Evolutionary conservation across 2,888 invertebrate genomes (phyloP), one percentile per base, ranked within the genome.

Genomic region (Rotaria magnacalcarata): DNA sequence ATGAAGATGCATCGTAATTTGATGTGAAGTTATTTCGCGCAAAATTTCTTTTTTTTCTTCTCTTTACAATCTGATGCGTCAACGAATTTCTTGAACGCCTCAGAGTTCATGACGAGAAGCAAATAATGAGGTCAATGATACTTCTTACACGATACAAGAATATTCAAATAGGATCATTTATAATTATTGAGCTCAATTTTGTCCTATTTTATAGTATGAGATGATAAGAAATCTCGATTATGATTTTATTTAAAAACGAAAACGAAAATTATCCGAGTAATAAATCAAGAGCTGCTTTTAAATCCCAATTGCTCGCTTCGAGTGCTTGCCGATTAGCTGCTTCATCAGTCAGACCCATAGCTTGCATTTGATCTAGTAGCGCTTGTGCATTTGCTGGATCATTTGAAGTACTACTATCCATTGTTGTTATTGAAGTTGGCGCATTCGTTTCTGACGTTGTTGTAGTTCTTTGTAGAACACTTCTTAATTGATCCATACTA

Each of bases 401-500:
- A 67, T 7, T 67, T 67, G 2, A 5, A 5, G 67, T 16, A 67
- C 11, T 67, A 14, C 34, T 34, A 34, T 34, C 34, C 34, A 34
- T 34, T 34, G 34, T 34, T 34, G 34, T 34, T 19, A 19, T 34
- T 27, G 67, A 34, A 19, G 67, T 67, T 19, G 34, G 6, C 19
- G 67, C 19, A 67, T 34, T 60, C 21, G 54, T 54, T 54, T 19
- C 21, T 54, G 54, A 54, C 21, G 54, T 19, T 10, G 58, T 67
- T 19, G 67, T 19, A 4, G 67, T 67, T 67, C 67, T 14, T 41
- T 67, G 67, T 19, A 67, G 19, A 4, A 34, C 67, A 67, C 4
- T 67, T 67, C 67, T 16, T 41, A 67, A 67, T 67, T 67, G 67
- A 67, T 67, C 67, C 34, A 67, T 67, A 67, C 67, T 67, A 19